Base-by-base conservation (phyloP, 1,140 invertebrate species). In the Alviniconcha marisindica region DNA sequence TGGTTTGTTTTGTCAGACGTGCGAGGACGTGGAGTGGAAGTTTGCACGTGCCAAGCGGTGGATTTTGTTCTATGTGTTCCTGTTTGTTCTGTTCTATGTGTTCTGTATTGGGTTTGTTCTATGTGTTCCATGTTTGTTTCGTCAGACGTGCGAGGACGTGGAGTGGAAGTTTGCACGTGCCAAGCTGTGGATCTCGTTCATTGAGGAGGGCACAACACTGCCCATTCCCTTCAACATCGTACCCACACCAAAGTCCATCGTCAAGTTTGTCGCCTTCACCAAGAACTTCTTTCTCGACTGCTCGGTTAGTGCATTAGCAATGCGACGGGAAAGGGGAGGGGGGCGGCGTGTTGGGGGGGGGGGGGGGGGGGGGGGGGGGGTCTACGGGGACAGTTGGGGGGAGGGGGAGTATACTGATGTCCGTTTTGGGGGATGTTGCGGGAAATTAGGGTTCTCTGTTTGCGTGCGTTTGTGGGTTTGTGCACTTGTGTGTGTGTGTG, bases 81-180 rank as follows among this genome's bases (percentile, higher is more conserved):
- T n/a, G n/a, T n/a, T n/a, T n/a, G n/a, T n/a, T n/a, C n/a, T n/a
- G n/a, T n/a, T n/a, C n/a, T n/a, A n/a, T n/a, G n/a, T n/a, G n/a
- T n/a, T n/a, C n/a, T n/a, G n/a, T n/a, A n/a, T n/a, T n/a, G n/a
- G n/a, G n/a, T n/a, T n/a, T n/a, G n/a, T n/a, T n/a, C n/a, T n/a
- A n/a, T n/a, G n/a, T n/a, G n/a, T n/a, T n/a, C n/a, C n/a, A n/a
- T n/a, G n/a, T n/a, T n/a, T n/a, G 44, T 48, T 5, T 48, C 91
- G 91, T 38, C 84, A 97, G 96, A 96, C 97, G 95, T 94, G 96
- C 87, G 95, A 96, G 36, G 97, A 98, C 87, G 95, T 95, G 0
- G 97, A 98, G 93, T 98, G 97, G 97, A 98, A 98, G 92, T 98
- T 97, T 89, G 97, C 97, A 4, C 93, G 97, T 18, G 96, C 96